Evolutionary conservation across 2,797 vertebrate genomes (phyloP).

Genomic region (Anniella stebbinsi): DNA sequence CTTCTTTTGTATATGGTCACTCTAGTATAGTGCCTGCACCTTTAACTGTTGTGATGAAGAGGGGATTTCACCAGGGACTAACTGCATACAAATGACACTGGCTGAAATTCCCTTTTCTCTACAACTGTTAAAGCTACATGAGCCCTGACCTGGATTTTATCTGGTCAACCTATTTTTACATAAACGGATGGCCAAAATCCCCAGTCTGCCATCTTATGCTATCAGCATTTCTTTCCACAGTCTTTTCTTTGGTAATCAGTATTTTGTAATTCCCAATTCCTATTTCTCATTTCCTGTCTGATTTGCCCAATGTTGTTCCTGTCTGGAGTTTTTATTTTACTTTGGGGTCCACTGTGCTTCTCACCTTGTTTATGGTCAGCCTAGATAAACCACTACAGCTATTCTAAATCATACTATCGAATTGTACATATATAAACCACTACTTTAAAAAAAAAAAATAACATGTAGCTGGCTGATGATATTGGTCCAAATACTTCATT

Average conservation of each 20-base stretch:
- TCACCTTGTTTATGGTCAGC: conserved; percentile 53
- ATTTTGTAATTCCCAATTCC: conserved; percentile 23
- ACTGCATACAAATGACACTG: no score
- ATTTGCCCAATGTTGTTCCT: conserved; percentile 14
- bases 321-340: conserved; percentile 37
- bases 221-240: not conserved
- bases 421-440: not conserved
- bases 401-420: not conserved
- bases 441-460: no score
- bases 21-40: no score
- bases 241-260: conserved; percentile 25
- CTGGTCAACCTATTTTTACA: not conserved
- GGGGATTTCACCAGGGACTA: no score
- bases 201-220: not conserved
- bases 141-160: no score
- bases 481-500: conserved; percentile 24
- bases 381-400: not conserved
- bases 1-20: no score
- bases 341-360: conserved; percentile 27
- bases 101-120: no score
- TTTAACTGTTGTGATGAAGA: no score
- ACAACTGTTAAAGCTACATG: no score
- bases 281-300: conserved; percentile 44
- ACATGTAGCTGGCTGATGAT: conserved; percentile 33
- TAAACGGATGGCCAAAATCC: not conserved